phyloP scores from a whole-genome alignment of 92 coral and sea anemone species.

The Parazoanthus atlanticus region DNA sequence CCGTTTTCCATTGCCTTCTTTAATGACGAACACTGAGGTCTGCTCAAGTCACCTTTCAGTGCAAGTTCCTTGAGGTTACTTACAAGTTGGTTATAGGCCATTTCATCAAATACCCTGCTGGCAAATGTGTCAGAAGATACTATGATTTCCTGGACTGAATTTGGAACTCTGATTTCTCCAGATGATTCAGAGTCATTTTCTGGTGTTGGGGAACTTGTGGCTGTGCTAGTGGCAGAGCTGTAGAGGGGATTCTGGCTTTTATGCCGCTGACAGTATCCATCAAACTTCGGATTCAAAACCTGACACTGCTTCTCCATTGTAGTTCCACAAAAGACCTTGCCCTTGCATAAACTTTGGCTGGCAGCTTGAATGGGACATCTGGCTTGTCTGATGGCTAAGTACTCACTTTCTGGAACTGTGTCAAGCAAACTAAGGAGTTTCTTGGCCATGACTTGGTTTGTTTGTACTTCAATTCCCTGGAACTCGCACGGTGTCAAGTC shows the following conservation, averaged over 20 bases:
- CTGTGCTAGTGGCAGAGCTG: constrained; percentile 1
- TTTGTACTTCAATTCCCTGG: constrained; percentile 29
- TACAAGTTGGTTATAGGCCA: neutral
- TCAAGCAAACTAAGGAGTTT: constrained; percentile 9
- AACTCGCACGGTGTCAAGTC: constrained; percentile 12
- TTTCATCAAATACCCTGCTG: neutral
- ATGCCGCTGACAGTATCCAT: constrained; percentile 17
- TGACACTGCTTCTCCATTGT: constrained; percentile 26
- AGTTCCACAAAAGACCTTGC: constrained; percentile 1
- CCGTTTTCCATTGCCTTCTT: constrained; percentile 24
- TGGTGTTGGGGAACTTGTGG: neutral
- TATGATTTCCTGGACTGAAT: neutral
- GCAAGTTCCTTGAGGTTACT: constrained; percentile 27
- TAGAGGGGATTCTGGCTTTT: constrained; percentile 7
- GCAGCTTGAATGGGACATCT: neutral
- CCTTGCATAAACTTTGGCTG: neutral
- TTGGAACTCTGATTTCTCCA: neutral
- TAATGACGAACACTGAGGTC: constrained; percentile 1
- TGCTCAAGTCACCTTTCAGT: constrained; percentile 11
- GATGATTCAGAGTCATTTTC: neutral
- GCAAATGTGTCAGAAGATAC: neutral
- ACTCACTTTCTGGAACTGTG: constrained; percentile 12
- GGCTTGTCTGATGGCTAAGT: neutral
- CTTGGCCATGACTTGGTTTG: constrained; percentile 30
- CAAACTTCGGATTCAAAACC: constrained; percentile 8